Evolutionary conservation across 2,113 vertebrate genomes (phyloP), one percentile per base, ranked within the genome.

Genomic region (Lagopus muta): DNA sequence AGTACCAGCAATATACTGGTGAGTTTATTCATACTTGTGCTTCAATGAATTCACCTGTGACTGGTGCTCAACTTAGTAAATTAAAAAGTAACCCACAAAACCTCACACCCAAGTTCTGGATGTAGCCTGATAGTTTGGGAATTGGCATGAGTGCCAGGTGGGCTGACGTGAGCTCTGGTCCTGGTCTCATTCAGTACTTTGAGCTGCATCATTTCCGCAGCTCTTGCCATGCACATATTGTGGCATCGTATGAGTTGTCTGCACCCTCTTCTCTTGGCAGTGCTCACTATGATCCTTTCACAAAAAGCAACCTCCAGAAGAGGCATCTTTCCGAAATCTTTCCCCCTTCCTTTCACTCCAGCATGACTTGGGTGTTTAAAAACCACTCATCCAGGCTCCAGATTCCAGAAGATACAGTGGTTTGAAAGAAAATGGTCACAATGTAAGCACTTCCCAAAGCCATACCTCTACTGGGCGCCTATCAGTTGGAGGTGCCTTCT

Each of bases 201-300:
- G 0, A 0, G 69, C 65, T 81, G 65, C n/a, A 86, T 79, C 82
- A 76, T 86, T 92, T 78, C 86, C n/a, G 6, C 40, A 86, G 74
- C 36, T 78, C 73, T 62, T 69, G 48, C 65, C 81, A 12, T 28
- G 66, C 77, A 73, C 80, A 86, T 72, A 88, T 50, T 86, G 88
- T 91, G 48, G 79, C 48, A 95, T 57, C 0, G 0, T 65, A 50
- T 94, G 88, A 94, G 70, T 90, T 75, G 77, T 86, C 90, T 90
- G 73, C 80, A 93, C 58, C 82, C 82, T 84, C 82, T 86, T 92
- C 92, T 94, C 54, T 57, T 91, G 90, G 91, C 86, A 95, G 54
- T 85, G 91, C 21, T 75, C 69, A 83, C 69, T 88, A 60, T 40
- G 75, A 88, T 83, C 61, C 47, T 43, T 93, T 95, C 69, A 85